phyloP scores from a whole-genome alignment of 2,113 vertebrate genomes.

The Pseudonaja textilis region DNA sequence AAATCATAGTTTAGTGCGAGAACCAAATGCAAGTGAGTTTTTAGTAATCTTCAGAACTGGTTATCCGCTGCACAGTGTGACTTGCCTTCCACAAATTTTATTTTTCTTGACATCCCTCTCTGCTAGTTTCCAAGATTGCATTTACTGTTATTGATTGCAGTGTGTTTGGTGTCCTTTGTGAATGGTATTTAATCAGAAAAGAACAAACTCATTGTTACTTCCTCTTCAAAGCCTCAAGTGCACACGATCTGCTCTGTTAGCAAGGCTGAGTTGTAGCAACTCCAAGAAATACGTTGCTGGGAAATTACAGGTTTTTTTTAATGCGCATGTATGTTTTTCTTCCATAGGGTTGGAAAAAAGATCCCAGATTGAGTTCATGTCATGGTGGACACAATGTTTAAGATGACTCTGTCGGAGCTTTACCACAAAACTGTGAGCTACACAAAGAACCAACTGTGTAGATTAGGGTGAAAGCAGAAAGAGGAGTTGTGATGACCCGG shows the following conservation, averaged over 20 bases:
- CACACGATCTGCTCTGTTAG: background rate
- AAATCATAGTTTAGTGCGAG: background rate
- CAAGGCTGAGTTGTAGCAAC: background rate
- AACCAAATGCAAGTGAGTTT: background rate
- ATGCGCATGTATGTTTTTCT: background rate
- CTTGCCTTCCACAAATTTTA: background rate
- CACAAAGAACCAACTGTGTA: background rate
- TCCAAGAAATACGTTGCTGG: background rate
- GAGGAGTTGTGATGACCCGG: no score
- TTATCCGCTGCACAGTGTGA: background rate
- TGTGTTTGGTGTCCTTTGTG: background rate
- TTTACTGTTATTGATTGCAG: background rate
- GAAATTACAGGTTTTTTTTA: background rate
- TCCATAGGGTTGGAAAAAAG: background rate
- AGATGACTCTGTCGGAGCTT: background rate
- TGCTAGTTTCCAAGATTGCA: background rate
- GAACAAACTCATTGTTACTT: background rate
- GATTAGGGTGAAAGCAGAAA: background rate
- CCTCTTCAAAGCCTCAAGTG: background rate
- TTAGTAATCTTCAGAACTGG: background rate
- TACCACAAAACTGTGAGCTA: background rate
- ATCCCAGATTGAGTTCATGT: background rate
- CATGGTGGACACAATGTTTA: background rate
- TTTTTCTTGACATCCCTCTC: background rate
- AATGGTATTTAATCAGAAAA: background rate